Conservation (phyloP, 2,113 vertebrate species). For the Anoplopoma fimbria region DNA sequence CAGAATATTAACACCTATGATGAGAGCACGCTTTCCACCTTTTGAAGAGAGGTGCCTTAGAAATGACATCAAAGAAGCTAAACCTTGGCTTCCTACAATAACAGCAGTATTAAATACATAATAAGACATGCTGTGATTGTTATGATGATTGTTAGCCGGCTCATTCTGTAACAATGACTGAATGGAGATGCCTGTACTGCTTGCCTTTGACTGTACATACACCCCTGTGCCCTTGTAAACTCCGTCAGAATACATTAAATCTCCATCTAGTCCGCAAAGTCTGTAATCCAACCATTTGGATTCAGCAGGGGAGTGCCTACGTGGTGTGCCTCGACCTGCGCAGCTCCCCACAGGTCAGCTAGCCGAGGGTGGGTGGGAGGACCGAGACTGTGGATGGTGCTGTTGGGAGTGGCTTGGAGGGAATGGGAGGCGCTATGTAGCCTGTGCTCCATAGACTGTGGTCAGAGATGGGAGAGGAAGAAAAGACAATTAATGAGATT, state of each 20-base stretch:
- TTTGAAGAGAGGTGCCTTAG: constrained; percentile 7
- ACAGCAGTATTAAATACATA: background rate
- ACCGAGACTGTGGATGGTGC: constrained; percentile 85
- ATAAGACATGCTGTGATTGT: constrained; percentile 13
- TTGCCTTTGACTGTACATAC: background rate
- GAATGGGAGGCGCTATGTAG: constrained; percentile 83
- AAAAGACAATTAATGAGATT: background rate
- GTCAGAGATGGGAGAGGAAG: constrained; percentile 7
- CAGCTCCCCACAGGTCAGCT: constrained; percentile 90
- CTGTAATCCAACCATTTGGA: constrained; percentile 43
- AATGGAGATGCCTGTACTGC: constrained; percentile 12
- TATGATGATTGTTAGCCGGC: background rate
- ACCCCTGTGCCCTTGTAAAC: constrained; percentile 22
- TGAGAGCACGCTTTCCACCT: background rate
- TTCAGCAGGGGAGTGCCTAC: constrained; percentile 54
- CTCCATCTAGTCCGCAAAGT: constrained; percentile 17
- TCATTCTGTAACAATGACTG: background rate
- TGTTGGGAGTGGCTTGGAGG: constrained; percentile 85
- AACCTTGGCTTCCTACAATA: constrained; percentile 21
- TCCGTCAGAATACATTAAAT: constrained; percentile 27
- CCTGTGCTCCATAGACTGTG: constrained; percentile 79
- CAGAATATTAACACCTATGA: background rate
- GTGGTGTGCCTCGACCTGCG: constrained; percentile 83
- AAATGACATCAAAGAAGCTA: constrained; percentile 9
- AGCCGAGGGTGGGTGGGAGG: constrained; percentile 88